Evolutionary conservation across 2,888 invertebrate genomes (phyloP).

Genomic region (Morpho deidamia): DNA sequence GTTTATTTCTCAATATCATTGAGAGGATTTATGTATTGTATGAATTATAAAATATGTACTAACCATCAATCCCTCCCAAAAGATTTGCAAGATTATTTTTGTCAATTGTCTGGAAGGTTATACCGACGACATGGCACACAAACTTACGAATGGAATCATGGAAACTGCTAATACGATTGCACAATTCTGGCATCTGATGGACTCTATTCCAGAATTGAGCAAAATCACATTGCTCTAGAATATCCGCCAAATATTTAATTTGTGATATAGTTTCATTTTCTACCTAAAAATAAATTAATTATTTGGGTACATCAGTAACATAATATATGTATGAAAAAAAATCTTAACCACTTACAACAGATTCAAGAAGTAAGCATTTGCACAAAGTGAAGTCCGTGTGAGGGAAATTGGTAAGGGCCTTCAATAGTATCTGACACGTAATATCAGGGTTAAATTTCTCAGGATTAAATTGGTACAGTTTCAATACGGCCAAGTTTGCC

Average conservation of each 20-base stretch:
- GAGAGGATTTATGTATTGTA: too few species aligned
- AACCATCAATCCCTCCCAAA: conserved; percentile 93
- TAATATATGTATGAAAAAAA: not conserved
- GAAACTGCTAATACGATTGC: conserved; percentile 90
- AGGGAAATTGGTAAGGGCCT: conserved; percentile 97
- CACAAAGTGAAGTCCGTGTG: conserved; percentile 98
- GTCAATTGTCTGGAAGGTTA: conserved; percentile 97
- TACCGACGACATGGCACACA: conserved; percentile 97
- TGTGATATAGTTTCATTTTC: conserved; percentile 91
- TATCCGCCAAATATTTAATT: conserved; percentile 93
- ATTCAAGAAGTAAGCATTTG: conserved; percentile 94
- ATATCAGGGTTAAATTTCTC: conserved; percentile 89
- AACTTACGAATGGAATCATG: conserved; percentile 97
- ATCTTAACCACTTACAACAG: conserved; percentile 50
- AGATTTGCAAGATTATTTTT: conserved; percentile 88
- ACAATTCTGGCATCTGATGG: conserved; percentile 85
- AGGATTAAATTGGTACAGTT: conserved; percentile 98
- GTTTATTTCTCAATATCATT: too few species aligned
- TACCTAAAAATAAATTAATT: conserved; percentile 72
- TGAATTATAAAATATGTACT: conserved; percentile 28
- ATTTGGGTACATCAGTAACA: not conserved
- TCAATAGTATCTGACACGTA: conserved; percentile 93
- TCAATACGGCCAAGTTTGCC: conserved; percentile 97
- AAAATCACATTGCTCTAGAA: conserved; percentile 96
- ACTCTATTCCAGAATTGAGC: conserved; percentile 92